These are phyloP conservation scores for Rhodinocichla rosea DNA, from an alignment of 2,113 vertebrate genomes.

Conservation along the genomic window DNA sequence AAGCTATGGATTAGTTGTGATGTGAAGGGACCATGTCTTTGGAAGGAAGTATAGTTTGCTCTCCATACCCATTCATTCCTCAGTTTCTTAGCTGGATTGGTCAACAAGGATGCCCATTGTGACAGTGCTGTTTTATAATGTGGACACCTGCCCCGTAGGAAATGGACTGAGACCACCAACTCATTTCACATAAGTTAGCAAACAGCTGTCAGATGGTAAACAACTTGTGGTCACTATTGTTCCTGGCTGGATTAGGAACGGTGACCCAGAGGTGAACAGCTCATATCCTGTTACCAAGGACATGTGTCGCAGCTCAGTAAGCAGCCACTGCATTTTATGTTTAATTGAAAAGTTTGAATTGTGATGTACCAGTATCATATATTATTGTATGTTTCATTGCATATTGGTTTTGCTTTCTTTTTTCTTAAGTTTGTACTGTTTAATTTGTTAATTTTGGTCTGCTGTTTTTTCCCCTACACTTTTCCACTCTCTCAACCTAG, in stretches of 20 bases:
- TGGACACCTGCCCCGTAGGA: slow-evolving; percentile 39
- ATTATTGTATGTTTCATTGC: background rate
- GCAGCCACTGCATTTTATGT: background rate
- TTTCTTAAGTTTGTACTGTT: background rate
- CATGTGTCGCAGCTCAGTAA: slow-evolving; percentile 12
- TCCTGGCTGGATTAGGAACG: slow-evolving; percentile 45
- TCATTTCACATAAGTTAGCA: slow-evolving; percentile 34
- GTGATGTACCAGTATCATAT: background rate
- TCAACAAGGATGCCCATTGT: slow-evolving; percentile 19
- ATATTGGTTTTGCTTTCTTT: background rate
- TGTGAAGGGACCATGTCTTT: background rate
- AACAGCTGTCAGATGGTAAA: slow-evolving; percentile 65
- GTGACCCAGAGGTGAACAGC: slow-evolving; percentile 55
- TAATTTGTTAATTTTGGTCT: background rate
- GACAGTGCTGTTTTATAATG: slow-evolving; percentile 7
- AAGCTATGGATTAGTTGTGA: background rate
- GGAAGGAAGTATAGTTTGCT: background rate
- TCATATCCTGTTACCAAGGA: slow-evolving; percentile 56
- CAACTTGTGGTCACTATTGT: slow-evolving; percentile 55
- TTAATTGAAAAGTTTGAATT: background rate
- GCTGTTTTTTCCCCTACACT: background rate
- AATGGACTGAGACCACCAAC: slow-evolving; percentile 33
- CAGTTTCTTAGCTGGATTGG: background rate
- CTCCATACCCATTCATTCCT: background rate
- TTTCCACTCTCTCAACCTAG: background rate